Base-by-base conservation (phyloP, 2,797 vertebrate genomes). In the Myoxocephalus aenaeus region DNA sequence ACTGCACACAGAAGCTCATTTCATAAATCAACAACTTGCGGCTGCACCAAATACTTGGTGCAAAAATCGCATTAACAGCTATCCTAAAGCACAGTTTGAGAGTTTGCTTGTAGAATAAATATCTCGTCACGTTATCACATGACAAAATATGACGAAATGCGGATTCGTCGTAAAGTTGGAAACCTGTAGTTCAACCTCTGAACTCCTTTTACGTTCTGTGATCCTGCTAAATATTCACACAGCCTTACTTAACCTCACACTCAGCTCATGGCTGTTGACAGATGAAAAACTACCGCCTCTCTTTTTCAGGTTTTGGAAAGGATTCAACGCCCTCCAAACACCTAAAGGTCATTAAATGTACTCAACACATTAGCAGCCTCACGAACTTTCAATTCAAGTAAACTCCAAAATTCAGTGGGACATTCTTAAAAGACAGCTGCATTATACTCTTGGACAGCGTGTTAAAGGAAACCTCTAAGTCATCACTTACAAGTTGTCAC, bases 391-490 rank as follows among this genome's bases (percentile, higher is more conserved):
- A 67, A 74, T 73, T 70, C 36, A 75, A 61, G 32, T 27, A 53
- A 58, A 73, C 25, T 38, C 2, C 0, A 2, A 69, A 56, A 76
- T 15, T 25, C 7, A 3, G 64, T 25, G 1, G 18, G 53, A 70
- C 78, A 58, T 81, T 77, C 61, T 44, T 78, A 44, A 20, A 1
- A 58, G 75, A 77, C 75, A 64, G 73, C 80, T 67, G 58, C 46
- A 69, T 81, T 86, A 64, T 81, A 73, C 54, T 65, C 40, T 10
- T 2, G 40, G 61, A 76, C 65, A 3, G 54, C 13, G 11, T 1
- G 71, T 83, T 80, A 83, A 75, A 85, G 79, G 67, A 86, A 89
- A 85, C 70, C 82, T 75, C 66, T 15, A 34, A 74, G 68, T 89
- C 78, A 57, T 85, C 86, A 88, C 77, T 87, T 86, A 66, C 38